phyloP scores from a whole-genome alignment of 2,888 invertebrate species.

The Gortyna flavago region DNA sequence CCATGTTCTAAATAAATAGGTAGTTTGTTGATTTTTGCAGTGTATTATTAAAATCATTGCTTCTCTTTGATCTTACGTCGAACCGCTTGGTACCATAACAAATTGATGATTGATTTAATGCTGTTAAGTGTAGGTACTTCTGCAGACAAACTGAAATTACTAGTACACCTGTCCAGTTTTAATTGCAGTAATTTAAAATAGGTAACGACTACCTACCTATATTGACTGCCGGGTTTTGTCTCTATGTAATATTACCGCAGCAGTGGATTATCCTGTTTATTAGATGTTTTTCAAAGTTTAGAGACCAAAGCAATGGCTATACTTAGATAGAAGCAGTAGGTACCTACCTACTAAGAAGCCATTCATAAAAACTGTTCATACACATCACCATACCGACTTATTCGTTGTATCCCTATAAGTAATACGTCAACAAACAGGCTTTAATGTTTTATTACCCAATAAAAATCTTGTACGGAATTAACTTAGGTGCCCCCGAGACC shows the following conservation, averaged over 20 bases:
- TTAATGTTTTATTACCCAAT: conserved; percentile 60
- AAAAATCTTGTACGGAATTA: conserved; percentile 62
- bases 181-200: conserved; percentile 23
- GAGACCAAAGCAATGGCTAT: background rate
- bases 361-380: conserved; percentile 16
- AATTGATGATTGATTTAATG: conserved; percentile 32
- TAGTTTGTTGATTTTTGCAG: conserved; percentile 13
- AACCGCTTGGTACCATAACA: conserved; percentile 14
- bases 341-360: background rate
- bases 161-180: conserved; percentile 29
- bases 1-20: background rate
- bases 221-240: background rate
- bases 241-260: background rate
- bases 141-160: background rate
- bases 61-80: background rate
- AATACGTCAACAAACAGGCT: conserved; percentile 52
- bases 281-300: background rate
- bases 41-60: conserved; percentile 20
- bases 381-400: conserved; percentile 2
- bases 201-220: background rate
- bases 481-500: conserved; percentile 60
- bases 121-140: background rate
- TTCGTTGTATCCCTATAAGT: conserved; percentile 11
- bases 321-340: background rate
- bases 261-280: background rate